Percentiles rank a stretch among this genome's conserved stretches.
These are phyloP conservation scores for mouse (Mus musculus) DNA, from an alignment of 2,113 vertebrate species.

Conservation along the genomic window DNA sequence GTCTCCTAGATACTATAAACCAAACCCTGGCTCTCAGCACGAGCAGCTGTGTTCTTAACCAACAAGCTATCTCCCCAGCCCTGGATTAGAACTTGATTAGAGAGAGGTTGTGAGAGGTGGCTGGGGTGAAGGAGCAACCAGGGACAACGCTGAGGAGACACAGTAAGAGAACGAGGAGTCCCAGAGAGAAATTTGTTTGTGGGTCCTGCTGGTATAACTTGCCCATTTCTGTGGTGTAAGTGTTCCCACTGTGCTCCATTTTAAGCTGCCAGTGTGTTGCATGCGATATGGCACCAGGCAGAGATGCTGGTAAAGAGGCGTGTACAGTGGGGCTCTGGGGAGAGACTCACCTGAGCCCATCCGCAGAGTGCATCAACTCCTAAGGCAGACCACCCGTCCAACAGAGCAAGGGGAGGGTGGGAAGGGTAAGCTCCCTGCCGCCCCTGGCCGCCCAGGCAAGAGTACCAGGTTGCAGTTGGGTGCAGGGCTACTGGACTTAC, in stretches of 20 bases:
- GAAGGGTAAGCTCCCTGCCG: accelerated
- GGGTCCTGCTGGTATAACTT: neutral
- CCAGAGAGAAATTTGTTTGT: neutral
- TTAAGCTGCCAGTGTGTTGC: neutral
- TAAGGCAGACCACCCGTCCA: neutral
- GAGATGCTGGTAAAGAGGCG: neutral
- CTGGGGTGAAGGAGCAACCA: neutral
- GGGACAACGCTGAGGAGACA: neutral
- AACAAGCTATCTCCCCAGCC: neutral
- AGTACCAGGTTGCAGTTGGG: neutral
- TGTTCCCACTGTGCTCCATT: too few species aligned
- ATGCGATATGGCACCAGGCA: neutral
- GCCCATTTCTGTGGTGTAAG: neutral
- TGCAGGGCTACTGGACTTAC: constrained; percentile 74
- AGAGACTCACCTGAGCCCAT: neutral
- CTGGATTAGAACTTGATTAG: neutral
- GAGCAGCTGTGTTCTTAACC: neutral
- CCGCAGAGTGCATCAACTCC: neutral
- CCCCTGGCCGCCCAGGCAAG: accelerated
- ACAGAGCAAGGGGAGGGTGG: neutral
- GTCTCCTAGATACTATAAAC: neutral
- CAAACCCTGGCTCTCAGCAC: neutral
- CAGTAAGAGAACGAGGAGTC: neutral
- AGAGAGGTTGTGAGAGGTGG: neutral
- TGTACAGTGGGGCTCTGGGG: accelerated